These are phyloP conservation scores for Avahi laniger DNA, from an alignment of 2,797 vertebrate species.

Conservation along the genomic window DNA sequence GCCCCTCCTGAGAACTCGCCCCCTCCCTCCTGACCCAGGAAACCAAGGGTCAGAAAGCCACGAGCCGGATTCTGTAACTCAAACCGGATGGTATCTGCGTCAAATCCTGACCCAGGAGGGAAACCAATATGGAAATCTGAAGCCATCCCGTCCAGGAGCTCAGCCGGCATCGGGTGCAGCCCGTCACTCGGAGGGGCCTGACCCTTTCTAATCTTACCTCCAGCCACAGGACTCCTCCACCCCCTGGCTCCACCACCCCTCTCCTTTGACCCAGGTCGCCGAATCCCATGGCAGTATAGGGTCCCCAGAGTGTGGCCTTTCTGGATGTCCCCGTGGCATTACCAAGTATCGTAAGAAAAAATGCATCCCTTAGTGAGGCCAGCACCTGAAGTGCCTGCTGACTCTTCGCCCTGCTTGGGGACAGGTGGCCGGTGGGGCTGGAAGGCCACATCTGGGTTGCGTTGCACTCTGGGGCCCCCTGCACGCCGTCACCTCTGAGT, in stretches of 20 bases:
- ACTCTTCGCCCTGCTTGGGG: neutral
- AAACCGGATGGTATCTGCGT: conserved; percentile 8
- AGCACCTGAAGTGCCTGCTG: neutral
- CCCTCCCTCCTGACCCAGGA: neutral
- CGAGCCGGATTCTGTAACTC: conserved; percentile 64
- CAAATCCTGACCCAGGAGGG: conserved; percentile 37
- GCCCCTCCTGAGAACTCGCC: neutral
- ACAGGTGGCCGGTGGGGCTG: neutral
- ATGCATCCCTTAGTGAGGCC: neutral
- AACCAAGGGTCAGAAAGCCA: conserved; percentile 35
- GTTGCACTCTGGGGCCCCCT: neutral
- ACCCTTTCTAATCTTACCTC: conserved; percentile 11
- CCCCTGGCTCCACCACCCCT: neutral
- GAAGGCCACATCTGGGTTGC: neutral
- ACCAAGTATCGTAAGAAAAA: neutral
- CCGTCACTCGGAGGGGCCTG: neutral
- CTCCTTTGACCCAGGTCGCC: neutral
- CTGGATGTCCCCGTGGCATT: neutral
- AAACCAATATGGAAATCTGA: conserved; percentile 71
- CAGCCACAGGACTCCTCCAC: neutral
- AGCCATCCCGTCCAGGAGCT: neutral
- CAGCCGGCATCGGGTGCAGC: neutral
- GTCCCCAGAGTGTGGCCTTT: neutral
- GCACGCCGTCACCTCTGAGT: neutral
- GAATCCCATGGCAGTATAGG: neutral